A percentile compares a stretch with the other conserved stretches of the same genome.
phyloP scores from a whole-genome alignment of 2,797 vertebrate genomes.

The Semaprochilodus insignis region DNA sequence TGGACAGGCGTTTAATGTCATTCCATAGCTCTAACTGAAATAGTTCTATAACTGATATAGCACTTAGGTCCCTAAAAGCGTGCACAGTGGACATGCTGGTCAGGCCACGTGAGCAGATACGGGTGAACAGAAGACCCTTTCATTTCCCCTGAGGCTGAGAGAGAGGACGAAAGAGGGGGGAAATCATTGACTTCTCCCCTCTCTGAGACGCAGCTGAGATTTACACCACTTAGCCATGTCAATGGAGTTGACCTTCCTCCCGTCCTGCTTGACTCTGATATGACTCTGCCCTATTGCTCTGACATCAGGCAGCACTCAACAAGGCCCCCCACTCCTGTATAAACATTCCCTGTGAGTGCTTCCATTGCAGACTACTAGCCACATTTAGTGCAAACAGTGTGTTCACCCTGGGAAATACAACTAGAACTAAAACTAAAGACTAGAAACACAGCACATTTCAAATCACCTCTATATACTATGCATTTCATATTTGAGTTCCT shows the following conservation, averaged over 20 bases:
- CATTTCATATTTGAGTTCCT: no score
- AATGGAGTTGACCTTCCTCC: conserved; percentile 44
- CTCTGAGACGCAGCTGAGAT: conserved; percentile 16
- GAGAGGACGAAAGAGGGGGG: conserved; percentile 22
- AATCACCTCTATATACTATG: no score
- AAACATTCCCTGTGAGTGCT: conserved; percentile 5
- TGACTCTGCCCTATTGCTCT: conserved; percentile 30
- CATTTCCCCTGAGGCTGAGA: conserved; percentile 21
- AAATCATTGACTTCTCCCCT: conserved; percentile 17
- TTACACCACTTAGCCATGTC: conserved; percentile 36
- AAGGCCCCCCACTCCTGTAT: conserved; percentile 12
- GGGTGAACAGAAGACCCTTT: conserved; percentile 39
- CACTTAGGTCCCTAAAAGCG: neutral
- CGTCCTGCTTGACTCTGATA: conserved; percentile 37
- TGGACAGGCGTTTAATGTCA: conserved; percentile 6
- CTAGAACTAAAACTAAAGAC: no score
- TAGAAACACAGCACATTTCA: no score
- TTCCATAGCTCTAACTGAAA: neutral
- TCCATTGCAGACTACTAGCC: neutral
- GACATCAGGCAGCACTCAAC: conserved; percentile 12
- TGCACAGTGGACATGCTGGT: neutral
- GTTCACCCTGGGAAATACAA: no score
- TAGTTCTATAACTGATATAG: neutral
- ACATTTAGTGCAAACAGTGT: no score
- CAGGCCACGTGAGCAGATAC: neutral